A percentile compares a stretch with the other conserved stretches of the same genome.
Conservation (phyloP, 2,888 invertebrate genomes). For the Amblyteles armatorius region DNA sequence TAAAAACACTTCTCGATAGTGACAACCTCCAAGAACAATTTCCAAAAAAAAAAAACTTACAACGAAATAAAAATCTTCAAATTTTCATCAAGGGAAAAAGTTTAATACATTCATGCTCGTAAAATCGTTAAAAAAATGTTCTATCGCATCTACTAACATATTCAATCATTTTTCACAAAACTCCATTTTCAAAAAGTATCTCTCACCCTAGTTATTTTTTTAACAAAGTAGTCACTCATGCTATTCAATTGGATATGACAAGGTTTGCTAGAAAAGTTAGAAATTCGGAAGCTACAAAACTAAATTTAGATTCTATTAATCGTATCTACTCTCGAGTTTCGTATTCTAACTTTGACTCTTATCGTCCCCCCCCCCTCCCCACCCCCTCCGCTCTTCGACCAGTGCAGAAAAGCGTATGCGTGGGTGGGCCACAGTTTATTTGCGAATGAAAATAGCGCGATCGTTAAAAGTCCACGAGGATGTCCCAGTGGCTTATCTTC, state of each 20-base stretch:
- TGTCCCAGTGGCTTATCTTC: background rate
- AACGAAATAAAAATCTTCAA: constrained; percentile 2
- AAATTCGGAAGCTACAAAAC: background rate
- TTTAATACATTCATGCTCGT: background rate
- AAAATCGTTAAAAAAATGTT: background rate
- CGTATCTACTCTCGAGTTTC: background rate
- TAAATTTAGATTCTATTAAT: constrained; percentile 1
- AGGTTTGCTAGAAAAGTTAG: background rate
- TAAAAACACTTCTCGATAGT: background rate
- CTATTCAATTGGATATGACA: background rate
- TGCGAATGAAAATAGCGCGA: constrained; percentile 78
- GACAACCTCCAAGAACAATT: constrained; percentile 8
- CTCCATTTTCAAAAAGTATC: background rate
- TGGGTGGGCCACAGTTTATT: constrained; percentile 76
- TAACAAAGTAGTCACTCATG: background rate
- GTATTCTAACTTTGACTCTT: background rate
- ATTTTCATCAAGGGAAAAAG: background rate
- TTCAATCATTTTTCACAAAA: background rate
- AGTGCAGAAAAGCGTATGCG: constrained; percentile 26
- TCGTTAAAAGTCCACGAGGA: constrained; percentile 31
- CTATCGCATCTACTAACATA: background rate
- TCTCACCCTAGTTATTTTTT: background rate
- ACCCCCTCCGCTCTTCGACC: background rate
- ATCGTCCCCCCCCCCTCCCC: background rate
- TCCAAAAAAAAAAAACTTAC: background rate